Base-by-base conservation (phyloP, 2,113 vertebrate genomes). In the Anthoscopus minutus region DNA sequence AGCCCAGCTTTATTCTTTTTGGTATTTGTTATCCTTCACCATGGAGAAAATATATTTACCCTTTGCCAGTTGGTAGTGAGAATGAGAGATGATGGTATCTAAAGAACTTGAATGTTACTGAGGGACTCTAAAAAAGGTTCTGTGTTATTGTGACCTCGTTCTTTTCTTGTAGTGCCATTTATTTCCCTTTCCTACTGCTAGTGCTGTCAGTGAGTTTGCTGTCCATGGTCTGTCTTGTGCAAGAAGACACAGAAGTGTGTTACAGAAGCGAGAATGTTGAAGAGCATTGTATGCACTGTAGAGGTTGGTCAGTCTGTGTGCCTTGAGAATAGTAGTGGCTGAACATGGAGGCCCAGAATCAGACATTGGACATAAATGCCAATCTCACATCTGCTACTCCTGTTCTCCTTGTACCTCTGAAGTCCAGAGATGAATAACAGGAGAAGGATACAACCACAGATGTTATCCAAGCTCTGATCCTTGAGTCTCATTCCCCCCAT, bases 361-460 rank as follows among this genome's bases (percentile, higher is more conserved):
- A 57, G 44, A 14, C 16, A 15, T 11, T 2, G 11, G 60, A 42
- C 17, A 7, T 10, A 38, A 78, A 57, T 72, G 40, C 28, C 17
- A 23, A 17, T 44, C 8, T 66, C 51, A 30, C 0, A 0, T 62
- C 38, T 64, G 40, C 60, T 31, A 0, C 10, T 69, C 2, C 4
- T 42, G 6, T 21, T 78, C 13, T 1, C 44, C 1, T 0, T 0
- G 4, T 20, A 7, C 21, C 17, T 57, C 38, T 38, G 37, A 54
- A 67, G n/a, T 28, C 4, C 1, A 1, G 17, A 27, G 21, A 9
- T 65, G 9, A 28, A 42, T 58, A 44, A 17, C 2, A 11, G 31
- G n/a, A 22, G 47, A 70, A 13, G 5, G 19, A 25, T 18, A 7
- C 2, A 10, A 61, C 33, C 17, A 9, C 4, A 1, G 6, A n/a